These are phyloP conservation scores for Epinephelus lanceolatus DNA, from an alignment of 2,113 vertebrate species.

Conservation along the genomic window DNA sequence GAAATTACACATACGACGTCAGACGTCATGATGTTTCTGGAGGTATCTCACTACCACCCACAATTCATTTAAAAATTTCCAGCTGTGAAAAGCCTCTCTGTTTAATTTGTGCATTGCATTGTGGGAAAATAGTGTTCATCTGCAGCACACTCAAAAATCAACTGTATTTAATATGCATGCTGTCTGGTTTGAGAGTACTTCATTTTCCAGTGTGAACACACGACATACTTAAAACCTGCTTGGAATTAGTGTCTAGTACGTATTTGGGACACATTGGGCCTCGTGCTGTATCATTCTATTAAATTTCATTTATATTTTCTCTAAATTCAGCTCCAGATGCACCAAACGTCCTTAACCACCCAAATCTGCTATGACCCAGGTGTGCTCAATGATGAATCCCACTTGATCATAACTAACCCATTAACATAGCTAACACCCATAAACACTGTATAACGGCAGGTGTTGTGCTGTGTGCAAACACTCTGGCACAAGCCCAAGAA, in stretches of 20 bases:
- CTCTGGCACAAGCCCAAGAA: too few relatives aligned
- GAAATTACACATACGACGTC: background rate
- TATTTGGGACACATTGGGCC: background rate
- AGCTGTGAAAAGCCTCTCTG: background rate
- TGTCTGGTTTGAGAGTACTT: background rate
- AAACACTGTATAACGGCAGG: too few relatives aligned
- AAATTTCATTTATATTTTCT: too few relatives aligned
- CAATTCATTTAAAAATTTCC: background rate
- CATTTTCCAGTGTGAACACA: background rate
- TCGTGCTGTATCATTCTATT: too few relatives aligned
- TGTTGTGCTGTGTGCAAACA: too few relatives aligned
- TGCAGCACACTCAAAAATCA: background rate
- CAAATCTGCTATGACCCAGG: too few relatives aligned
- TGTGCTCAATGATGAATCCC: too few relatives aligned
- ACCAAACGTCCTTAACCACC: too few relatives aligned
- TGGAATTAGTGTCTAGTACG: background rate
- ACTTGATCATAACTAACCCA: too few relatives aligned
- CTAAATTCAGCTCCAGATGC: too few relatives aligned
- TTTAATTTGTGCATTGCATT: slow-evolving; percentile 13
- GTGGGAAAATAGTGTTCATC: background rate
- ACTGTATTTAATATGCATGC: background rate
- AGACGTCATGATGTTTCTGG: slow-evolving; percentile 1
- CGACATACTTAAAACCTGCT: background rate
- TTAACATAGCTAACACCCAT: too few relatives aligned
- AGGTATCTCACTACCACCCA: background rate